Conservation (phyloP, 2,888 invertebrate genomes). For the Chouioia cunea region DNA sequence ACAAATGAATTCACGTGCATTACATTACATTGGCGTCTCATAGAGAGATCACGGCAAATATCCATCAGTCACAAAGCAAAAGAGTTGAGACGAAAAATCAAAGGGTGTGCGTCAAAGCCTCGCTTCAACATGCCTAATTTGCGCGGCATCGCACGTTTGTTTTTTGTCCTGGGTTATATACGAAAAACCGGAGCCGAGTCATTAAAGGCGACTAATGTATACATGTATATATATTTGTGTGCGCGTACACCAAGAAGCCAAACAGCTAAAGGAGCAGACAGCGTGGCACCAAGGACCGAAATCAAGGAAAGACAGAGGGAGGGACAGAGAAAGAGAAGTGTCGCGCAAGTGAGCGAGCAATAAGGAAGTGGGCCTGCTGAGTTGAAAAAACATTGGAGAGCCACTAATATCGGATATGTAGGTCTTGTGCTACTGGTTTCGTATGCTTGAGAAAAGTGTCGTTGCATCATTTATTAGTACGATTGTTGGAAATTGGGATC, state of each 20-base stretch:
- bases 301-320: conserved; percentile 22
- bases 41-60: background rate
- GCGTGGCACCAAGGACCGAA: conserved; percentile 59
- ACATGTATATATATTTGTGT: too few relatives aligned
- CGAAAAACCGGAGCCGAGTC: conserved; percentile 17
- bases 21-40: too few relatives aligned
- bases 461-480: background rate
- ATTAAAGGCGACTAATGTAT: conserved; percentile 22
- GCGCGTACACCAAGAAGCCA: too few relatives aligned
- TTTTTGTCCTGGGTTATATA: background rate
- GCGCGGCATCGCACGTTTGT: background rate
- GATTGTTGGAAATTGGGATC: conserved; percentile 7
- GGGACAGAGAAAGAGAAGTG: conserved; percentile 9
- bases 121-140: background rate
- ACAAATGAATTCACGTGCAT: too few relatives aligned
- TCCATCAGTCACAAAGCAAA: background rate
- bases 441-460: conserved; percentile 64
- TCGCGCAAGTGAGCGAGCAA: conserved; percentile 53
- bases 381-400: conserved; percentile 65
- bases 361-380: conserved; percentile 66
- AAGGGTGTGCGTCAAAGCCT: background rate
- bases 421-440: conserved; percentile 47
- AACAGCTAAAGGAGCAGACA: conserved; percentile 55
- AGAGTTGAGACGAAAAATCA: background rate
- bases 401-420: conserved; percentile 63